Evolutionary conservation across 2,888 invertebrate species (phyloP).

Genomic region (Spodoptera littoralis): DNA sequence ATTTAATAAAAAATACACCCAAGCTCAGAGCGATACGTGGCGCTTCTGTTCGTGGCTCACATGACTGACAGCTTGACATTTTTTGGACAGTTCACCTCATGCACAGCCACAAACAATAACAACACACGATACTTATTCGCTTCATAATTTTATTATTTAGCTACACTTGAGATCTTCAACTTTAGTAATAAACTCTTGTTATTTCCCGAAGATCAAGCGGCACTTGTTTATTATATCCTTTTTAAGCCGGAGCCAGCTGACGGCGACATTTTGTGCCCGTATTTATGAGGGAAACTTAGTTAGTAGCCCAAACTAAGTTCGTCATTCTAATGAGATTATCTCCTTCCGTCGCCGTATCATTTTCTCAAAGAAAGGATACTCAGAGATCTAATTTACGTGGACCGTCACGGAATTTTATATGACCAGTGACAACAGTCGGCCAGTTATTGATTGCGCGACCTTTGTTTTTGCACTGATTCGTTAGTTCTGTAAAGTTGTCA

Average conservation of each 20-base stretch:
- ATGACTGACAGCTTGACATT: constrained; percentile 74
- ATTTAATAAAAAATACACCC: constrained; percentile 17
- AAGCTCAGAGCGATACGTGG: constrained; percentile 14
- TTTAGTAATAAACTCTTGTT: constrained; percentile 57
- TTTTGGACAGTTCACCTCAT: constrained; percentile 52
- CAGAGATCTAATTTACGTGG: constrained; percentile 56
- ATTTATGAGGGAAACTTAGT: constrained; percentile 65
- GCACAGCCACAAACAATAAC: constrained; percentile 1
- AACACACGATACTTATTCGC: constrained; percentile 47
- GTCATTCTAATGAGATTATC: constrained; percentile 64
- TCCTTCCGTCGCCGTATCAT: constrained; percentile 53
- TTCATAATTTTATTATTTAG: constrained; percentile 30
- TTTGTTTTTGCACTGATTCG: background rate
- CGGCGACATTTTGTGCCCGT: constrained; percentile 58
- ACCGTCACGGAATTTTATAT: constrained; percentile 47
- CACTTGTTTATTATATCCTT: constrained; percentile 60
- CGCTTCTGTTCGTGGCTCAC: constrained; percentile 59
- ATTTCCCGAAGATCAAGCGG: constrained; percentile 57
- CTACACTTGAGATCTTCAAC: constrained; percentile 36
- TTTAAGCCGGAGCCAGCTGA: constrained; percentile 62
- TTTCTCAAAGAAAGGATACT: constrained; percentile 59
- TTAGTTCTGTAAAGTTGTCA: background rate
- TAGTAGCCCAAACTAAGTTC: constrained; percentile 63
- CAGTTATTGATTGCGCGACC: constrained; percentile 3
- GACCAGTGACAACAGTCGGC: constrained; percentile 7